Evolutionary conservation across 2,113 vertebrate species (phyloP).

Genomic region (Casuarius casuarius): DNA sequence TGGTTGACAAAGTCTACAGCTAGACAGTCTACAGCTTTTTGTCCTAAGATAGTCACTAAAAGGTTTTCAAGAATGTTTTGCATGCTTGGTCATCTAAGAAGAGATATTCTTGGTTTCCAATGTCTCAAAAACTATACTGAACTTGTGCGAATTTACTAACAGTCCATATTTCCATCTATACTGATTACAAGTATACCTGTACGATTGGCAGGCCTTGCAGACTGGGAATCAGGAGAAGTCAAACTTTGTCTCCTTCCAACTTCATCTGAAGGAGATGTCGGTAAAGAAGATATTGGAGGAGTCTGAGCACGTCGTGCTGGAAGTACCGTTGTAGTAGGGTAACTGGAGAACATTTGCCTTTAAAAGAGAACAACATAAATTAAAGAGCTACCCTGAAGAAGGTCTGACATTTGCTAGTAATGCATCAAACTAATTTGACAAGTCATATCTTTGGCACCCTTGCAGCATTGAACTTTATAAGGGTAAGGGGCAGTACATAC

Average conservation of each 20-base stretch:
- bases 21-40: neutral
- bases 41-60: neutral
- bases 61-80: neutral
- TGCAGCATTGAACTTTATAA: neutral
- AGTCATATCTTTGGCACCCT: neutral
- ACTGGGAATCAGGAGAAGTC: conserved; percentile 95
- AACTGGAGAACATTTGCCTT: conserved; percentile 99
- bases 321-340: conserved; percentile 92
- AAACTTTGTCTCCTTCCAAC: conserved; percentile 94
- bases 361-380: neutral
- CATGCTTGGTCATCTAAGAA: neutral
- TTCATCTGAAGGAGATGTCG: conserved; percentile 95
- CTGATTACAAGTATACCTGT: conserved; percentile 74
- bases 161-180: neutral
- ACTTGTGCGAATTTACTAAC: no score
- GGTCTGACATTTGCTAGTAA: neutral
- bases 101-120: neutral
- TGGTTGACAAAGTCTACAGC: neutral
- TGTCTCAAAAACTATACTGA: neutral
- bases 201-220: conserved; percentile 86
- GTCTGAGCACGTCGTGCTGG: conserved; percentile 94
- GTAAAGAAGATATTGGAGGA: conserved; percentile 93
- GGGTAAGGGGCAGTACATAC: neutral
- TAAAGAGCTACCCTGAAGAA: neutral
- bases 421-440: neutral